Evolutionary conservation across 2,888 invertebrate genomes (phyloP).

Genomic region (Acanthosepion pharaonis): DNA sequence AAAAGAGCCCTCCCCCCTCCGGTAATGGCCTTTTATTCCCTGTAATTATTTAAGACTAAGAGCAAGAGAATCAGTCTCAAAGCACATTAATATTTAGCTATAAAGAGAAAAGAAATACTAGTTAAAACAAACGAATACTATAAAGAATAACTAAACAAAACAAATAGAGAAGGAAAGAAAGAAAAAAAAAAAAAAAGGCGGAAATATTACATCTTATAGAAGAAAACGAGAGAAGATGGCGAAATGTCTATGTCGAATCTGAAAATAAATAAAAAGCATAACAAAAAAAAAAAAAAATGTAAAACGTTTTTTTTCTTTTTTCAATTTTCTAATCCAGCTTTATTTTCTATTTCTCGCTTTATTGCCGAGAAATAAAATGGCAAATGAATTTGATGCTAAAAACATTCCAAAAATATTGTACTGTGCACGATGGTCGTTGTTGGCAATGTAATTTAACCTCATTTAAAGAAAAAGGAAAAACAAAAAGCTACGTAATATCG

Average conservation of each 20-base stretch:
- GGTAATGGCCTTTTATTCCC: too few species aligned
- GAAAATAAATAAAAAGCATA: not conserved
- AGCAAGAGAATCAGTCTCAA: too few species aligned
- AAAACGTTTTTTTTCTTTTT: not conserved
- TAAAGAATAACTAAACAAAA: not conserved
- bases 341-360: not conserved
- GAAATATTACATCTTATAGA: not conserved
- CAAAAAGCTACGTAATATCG: not conserved
- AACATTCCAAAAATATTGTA: not conserved
- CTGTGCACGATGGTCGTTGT: constrained; percentile 4
- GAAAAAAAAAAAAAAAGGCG: not conserved
- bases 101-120: too few species aligned
- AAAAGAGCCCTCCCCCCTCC: too few species aligned
- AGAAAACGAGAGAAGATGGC: not conserved
- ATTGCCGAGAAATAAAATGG: too few species aligned
- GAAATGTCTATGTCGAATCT: not conserved
- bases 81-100: too few species aligned
- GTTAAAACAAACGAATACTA: too few species aligned
- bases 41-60: too few species aligned
- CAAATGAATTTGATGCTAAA: not conserved
- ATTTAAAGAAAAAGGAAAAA: not conserved
- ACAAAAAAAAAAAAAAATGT: not conserved
- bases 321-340: not conserved
- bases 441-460: not conserved
- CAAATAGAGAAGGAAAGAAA: not conserved